Evolutionary conservation across 2,797 vertebrate species (phyloP).

Genomic region (Enteromius fasciolatus): DNA sequence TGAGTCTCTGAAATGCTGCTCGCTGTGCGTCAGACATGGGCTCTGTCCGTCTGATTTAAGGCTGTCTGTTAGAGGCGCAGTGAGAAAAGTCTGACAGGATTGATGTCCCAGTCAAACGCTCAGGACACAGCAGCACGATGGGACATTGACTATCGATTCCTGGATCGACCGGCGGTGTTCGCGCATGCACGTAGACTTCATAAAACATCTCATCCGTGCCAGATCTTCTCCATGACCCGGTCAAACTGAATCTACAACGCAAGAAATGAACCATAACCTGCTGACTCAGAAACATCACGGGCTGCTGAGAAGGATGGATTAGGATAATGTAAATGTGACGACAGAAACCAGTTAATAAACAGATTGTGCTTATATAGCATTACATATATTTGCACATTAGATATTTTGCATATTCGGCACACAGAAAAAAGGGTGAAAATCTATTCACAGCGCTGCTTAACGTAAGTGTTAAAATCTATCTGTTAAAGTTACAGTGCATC

Average conservation of each 20-base stretch:
- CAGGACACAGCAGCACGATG: not conserved
- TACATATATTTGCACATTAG: not conserved
- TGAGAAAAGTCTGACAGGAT: not conserved
- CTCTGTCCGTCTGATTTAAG: not conserved
- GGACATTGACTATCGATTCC: conserved; percentile 5
- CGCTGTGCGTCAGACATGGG: not conserved
- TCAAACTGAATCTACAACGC: not conserved
- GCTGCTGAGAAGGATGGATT: not conserved
- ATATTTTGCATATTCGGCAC: not conserved
- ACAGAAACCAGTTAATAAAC: not conserved
- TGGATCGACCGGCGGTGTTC: not conserved
- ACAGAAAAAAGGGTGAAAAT: not conserved
- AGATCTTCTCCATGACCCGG: not conserved
- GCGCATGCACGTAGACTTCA: not conserved
- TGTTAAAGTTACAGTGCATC: not conserved
- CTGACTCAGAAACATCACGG: conserved; percentile 4
- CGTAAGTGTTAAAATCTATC: not conserved
- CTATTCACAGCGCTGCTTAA: not conserved
- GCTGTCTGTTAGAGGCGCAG: not conserved
- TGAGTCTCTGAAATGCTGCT: not conserved
- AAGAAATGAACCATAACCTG: not conserved
- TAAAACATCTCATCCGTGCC: not conserved
- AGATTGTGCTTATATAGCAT: not conserved
- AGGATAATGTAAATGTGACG: not conserved
- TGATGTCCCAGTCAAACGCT: not conserved